Percentiles rank a stretch among this genome's conserved stretches.
Evolutionary conservation across 2,113 vertebrate species (phyloP).

Genomic region (Fukomys damarensis): DNA sequence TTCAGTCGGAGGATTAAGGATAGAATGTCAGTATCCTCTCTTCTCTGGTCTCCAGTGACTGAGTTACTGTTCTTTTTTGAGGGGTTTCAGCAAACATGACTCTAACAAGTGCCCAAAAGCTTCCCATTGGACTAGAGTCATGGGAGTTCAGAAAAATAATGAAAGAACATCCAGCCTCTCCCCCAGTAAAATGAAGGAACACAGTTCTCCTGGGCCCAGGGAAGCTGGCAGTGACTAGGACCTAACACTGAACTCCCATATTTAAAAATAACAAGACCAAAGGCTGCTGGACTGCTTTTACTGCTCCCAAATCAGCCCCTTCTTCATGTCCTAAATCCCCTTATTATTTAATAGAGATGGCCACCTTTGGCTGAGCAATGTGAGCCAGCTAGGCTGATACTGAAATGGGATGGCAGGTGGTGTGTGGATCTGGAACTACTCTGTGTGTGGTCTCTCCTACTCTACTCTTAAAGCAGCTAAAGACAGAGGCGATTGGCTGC

Average conservation of each 20-base stretch:
- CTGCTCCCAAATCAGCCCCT: not conserved
- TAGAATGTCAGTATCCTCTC: not conserved
- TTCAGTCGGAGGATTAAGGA: not conserved
- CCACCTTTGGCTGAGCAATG: slow-evolving; percentile 43
- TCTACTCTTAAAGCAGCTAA: not conserved
- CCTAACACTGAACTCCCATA: slow-evolving; percentile 50
- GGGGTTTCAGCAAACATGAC: not conserved
- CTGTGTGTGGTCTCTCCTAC: slow-evolving; percentile 32
- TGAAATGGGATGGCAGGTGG: rapidly evolving
- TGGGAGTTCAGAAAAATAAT: slow-evolving; percentile 42
- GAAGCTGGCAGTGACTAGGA: not conserved
- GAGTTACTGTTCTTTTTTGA: not conserved
- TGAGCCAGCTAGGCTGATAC: not conserved
- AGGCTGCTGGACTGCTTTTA: slow-evolving; percentile 20
- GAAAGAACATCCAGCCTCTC: not conserved
- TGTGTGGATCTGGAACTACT: not conserved
- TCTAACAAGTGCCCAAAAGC: not conserved
- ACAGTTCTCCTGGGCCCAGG: not conserved
- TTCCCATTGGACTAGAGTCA: not conserved
- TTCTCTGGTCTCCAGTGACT: not conserved
- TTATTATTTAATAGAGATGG: slow-evolving; percentile 57
- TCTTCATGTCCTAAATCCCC: slow-evolving; percentile 30
- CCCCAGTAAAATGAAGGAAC: not conserved
- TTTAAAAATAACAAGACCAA: slow-evolving; percentile 62
- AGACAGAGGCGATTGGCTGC: not conserved